Evolutionary conservation across 2,113 vertebrate species (phyloP).

Genomic region (Nettapus auritus): DNA sequence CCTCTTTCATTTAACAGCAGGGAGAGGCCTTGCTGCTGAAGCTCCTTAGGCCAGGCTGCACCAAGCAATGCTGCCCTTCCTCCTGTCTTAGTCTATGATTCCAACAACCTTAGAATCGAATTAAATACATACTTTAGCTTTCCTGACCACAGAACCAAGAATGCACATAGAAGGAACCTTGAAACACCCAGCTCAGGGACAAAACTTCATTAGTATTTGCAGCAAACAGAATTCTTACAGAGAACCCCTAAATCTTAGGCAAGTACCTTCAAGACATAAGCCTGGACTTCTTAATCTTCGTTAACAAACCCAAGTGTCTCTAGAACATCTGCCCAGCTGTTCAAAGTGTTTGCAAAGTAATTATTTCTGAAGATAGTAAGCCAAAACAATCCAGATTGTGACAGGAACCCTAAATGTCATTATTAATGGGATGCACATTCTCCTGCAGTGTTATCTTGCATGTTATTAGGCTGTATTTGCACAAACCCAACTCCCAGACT

Average conservation of each 20-base stretch:
- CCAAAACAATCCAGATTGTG: background rate
- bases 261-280: background rate
- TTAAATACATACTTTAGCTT: background rate
- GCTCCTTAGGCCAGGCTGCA: background rate
- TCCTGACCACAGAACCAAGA: background rate
- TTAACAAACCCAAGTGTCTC: background rate
- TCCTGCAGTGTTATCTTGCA: background rate
- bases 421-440: background rate
- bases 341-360: background rate
- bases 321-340: background rate
- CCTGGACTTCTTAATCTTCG: background rate
- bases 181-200: background rate
- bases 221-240: background rate
- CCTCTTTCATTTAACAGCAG: background rate
- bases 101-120: background rate
- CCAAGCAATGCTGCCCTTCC: accelerated
- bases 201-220: background rate
- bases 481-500: background rate
- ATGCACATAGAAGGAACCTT: accelerated
- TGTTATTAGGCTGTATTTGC: background rate
- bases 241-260: background rate
- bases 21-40: background rate
- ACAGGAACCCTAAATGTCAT: background rate
- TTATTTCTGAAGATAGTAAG: background rate
- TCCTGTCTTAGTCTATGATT: background rate